Evolutionary conservation across 2,113 vertebrate genomes (phyloP).

Genomic region (Lepisosteus osseus): DNA sequence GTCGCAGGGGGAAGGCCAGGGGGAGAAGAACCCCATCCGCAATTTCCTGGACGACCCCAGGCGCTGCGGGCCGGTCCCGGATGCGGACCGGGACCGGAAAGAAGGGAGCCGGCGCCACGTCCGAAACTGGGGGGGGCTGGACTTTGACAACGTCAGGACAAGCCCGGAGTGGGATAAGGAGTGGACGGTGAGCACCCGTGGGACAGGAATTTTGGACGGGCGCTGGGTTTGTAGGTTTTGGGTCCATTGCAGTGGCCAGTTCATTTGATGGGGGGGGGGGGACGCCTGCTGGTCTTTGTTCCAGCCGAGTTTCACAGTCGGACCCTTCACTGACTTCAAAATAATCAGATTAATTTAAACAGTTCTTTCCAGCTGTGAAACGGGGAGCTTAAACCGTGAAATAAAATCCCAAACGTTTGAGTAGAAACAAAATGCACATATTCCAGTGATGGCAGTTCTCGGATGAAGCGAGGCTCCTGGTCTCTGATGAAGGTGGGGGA

Average conservation of each 20-base stretch:
- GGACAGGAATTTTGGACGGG: too few relatives aligned
- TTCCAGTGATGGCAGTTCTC: too few relatives aligned
- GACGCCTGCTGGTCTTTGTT: too few relatives aligned
- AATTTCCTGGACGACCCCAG: constrained; percentile 89
- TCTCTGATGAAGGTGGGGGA: too few relatives aligned
- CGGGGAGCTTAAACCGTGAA: too few relatives aligned
- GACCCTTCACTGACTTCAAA: too few relatives aligned
- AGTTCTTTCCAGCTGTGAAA: background rate
- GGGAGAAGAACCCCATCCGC: constrained; percentile 78
- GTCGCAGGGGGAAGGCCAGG: constrained; percentile 51
- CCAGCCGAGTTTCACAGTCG: too few relatives aligned
- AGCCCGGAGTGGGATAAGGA: constrained; percentile 75
- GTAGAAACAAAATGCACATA: too few relatives aligned
- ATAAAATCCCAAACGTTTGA: too few relatives aligned
- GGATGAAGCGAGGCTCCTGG: too few relatives aligned
- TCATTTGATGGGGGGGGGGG: accelerated
- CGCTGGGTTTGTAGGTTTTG: too few relatives aligned
- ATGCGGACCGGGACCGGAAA: constrained; percentile 69
- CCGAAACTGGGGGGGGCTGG: constrained; percentile 87
- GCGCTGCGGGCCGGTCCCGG: constrained; percentile 68
- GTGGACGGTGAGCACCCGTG: constrained; percentile 60
- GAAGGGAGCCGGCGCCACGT: constrained; percentile 85
- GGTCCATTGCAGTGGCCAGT: too few relatives aligned
- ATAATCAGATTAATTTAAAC: background rate
- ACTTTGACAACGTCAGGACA: constrained; percentile 85